Conservation (phyloP, 2,113 vertebrate species). For the Alethe castanea region DNA sequence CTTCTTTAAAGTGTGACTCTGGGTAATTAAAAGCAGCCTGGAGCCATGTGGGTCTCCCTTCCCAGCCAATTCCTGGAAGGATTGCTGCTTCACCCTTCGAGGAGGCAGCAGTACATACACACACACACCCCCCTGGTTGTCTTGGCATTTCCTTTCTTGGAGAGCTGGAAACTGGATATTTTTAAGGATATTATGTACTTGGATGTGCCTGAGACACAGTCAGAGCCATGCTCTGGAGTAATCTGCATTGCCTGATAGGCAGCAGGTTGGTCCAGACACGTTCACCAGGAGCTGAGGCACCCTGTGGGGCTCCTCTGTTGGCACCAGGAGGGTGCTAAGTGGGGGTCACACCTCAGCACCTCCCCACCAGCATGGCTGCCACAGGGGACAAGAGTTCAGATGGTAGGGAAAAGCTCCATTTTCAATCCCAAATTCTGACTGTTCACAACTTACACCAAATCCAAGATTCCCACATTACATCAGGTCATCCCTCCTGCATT, state of each 20-base stretch:
- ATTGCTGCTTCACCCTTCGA: not conserved
- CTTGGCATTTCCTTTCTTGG: not conserved
- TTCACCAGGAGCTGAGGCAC: not conserved
- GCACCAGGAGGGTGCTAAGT: not conserved
- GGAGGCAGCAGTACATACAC: not conserved
- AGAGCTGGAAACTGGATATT: not conserved
- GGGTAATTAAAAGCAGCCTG: slow-evolving; percentile 42
- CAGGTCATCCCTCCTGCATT: not conserved
- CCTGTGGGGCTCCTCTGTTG: not conserved
- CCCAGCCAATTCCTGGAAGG: not conserved
- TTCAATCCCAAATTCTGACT: not conserved
- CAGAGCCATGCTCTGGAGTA: not conserved
- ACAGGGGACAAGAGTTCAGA: not conserved
- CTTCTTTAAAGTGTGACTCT: not conserved
- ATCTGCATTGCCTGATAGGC: not conserved
- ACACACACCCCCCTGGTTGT: not conserved
- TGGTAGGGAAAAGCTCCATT: not conserved
- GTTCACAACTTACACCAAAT: not conserved
- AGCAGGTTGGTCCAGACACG: not conserved
- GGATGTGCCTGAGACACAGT: not conserved
- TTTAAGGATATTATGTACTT: not conserved
- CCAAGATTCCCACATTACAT: not conserved
- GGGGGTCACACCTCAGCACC: not conserved
- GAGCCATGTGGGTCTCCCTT: not conserved
- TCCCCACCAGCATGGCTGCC: accelerated